Conservation (phyloP, 2,797 vertebrate species). For the Etheostoma nigrum region DNA sequence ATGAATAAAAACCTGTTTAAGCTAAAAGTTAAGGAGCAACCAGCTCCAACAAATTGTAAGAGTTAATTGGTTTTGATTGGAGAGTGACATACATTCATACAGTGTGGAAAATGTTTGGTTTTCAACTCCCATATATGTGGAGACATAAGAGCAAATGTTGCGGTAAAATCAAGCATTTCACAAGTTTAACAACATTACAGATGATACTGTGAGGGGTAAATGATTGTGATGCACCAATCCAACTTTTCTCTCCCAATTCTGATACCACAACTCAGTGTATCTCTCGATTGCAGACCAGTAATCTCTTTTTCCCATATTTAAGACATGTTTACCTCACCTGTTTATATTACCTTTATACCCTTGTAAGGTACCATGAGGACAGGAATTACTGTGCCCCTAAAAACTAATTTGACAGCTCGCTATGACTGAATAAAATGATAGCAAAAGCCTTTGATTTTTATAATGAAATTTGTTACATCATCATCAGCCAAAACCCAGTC, state of each 20-base stretch:
- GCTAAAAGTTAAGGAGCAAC: background rate
- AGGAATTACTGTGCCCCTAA: background rate
- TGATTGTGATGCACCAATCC: background rate
- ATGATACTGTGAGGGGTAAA: background rate
- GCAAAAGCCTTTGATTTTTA: background rate
- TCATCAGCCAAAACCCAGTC: background rate
- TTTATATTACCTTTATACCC: background rate
- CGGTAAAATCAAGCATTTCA: background rate
- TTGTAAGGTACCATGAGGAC: background rate
- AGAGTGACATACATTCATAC: background rate
- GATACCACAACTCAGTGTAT: background rate
- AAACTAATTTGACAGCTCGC: background rate
- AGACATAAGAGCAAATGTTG: background rate
- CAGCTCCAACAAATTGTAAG: no score
- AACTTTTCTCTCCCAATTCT: background rate
- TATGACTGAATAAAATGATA: background rate
- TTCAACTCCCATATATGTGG: background rate
- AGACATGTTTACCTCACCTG: background rate
- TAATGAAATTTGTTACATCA: background rate
- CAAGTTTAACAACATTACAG: background rate
- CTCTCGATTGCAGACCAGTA: background rate
- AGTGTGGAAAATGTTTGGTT: background rate
- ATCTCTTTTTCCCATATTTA: background rate
- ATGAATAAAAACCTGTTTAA: background rate
- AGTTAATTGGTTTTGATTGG: background rate